These are phyloP conservation scores for Psephotus haematonotus DNA, from an alignment of 2,113 vertebrate species.

Conservation along the genomic window DNA sequence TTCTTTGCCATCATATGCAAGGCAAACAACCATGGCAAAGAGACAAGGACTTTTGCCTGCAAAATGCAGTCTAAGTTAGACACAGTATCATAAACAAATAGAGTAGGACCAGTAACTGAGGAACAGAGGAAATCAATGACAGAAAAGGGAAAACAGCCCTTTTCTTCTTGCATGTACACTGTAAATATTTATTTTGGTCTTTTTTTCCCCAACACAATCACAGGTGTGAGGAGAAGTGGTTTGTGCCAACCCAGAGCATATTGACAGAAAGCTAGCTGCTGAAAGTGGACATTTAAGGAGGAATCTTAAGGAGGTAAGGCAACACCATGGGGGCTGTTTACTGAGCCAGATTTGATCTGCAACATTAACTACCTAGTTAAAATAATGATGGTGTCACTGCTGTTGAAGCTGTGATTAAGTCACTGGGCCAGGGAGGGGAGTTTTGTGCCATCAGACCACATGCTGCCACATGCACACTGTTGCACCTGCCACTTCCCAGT, in stretches of 20 bases:
- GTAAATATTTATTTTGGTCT: constrained; percentile 64
- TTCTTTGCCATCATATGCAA: background rate
- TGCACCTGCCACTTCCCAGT: background rate
- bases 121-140: constrained; percentile 46
- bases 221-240: constrained; percentile 52
- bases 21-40: background rate
- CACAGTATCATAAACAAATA: constrained; percentile 53
- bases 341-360: background rate
- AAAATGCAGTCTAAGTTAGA: background rate
- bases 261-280: constrained; percentile 40
- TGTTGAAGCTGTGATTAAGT: background rate
- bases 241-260: background rate
- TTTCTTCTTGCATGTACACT: constrained; percentile 46
- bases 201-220: constrained; percentile 9
- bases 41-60: background rate
- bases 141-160: constrained; percentile 57
- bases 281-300: constrained; percentile 22
- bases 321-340: background rate
- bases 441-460: background rate
- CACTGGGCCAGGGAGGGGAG: background rate
- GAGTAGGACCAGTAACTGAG: background rate
- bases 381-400: accelerated
- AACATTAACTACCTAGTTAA: background rate
- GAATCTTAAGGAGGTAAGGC: constrained; percentile 7
- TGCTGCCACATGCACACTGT: accelerated